phyloP scores from a whole-genome alignment of 2,113 vertebrate species.

The Glareola pratincola region DNA sequence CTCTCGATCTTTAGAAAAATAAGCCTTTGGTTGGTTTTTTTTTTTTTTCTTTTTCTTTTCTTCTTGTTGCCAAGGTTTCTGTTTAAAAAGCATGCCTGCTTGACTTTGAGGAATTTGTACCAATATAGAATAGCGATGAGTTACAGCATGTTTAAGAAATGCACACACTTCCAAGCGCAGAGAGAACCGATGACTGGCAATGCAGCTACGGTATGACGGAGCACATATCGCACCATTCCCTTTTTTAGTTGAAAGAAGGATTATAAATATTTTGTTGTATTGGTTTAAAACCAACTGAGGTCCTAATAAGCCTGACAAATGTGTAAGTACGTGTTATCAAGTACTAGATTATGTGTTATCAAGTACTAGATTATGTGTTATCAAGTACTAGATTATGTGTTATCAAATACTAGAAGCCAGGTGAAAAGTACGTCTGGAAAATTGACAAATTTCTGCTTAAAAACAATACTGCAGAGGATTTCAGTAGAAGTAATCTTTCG shows the following conservation, averaged over 20 bases:
- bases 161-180: not conserved
- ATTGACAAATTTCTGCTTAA: not conserved
- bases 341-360: not conserved
- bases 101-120: constrained; percentile 51
- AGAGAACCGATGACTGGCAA: not conserved
- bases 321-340: not conserved
- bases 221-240: not conserved
- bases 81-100: constrained; percentile 48
- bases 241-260: not conserved
- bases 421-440: not conserved
- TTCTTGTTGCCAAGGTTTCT: constrained; percentile 48
- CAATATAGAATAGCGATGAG: not conserved
- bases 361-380: not conserved
- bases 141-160: not conserved
- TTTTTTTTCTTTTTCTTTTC: not conserved
- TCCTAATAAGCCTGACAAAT: not conserved
- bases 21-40: constrained; percentile 4
- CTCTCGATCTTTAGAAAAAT: constrained; percentile 39
- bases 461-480: not conserved
- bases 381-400: too few relatives aligned
- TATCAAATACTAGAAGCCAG: not conserved
- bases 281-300: not conserved
- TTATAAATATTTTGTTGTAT: not conserved
- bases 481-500: not conserved
- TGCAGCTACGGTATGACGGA: not conserved